phyloP scores from a whole-genome alignment of 92 coral and sea anemone genomes.

The Parazoanthus atlanticus region DNA sequence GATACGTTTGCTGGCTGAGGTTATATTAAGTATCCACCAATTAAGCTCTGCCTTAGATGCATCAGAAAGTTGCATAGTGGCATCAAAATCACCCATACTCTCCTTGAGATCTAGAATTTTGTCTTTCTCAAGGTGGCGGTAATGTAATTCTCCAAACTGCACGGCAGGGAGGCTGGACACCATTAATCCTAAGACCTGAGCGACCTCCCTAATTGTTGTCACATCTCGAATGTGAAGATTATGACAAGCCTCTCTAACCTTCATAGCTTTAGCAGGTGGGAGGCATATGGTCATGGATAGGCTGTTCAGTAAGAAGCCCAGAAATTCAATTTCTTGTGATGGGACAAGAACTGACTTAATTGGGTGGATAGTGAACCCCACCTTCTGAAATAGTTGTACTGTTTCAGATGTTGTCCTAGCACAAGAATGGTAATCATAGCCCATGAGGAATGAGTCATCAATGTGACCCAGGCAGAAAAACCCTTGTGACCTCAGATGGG shows the following conservation, averaged over 20 bases:
- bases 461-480: conserved; percentile 33
- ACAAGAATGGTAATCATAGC: conserved; percentile 41
- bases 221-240: neutral
- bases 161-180: conserved; percentile 23
- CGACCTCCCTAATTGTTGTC: conserved; percentile 12
- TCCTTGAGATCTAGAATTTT: neutral
- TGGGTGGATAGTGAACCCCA: conserved; percentile 38
- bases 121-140: conserved; percentile 3
- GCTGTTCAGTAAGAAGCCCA: conserved; percentile 25
- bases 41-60: neutral
- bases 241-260: neutral
- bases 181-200: neutral
- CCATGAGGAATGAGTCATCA: conserved; percentile 58
- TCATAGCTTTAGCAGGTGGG: neutral
- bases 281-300: conserved; percentile 33
- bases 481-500: conserved; percentile 40
- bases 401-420: conserved; percentile 27
- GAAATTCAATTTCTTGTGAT: conserved; percentile 43
- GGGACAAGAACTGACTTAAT: conserved; percentile 30
- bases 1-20: neutral
- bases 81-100: neutral
- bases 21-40: neutral
- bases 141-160: conserved; percentile 17
- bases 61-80: neutral
- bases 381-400: conserved; percentile 8